Base-by-base conservation (phyloP, 2,888 invertebrate genomes). In the Lasioglossum marginatum region DNA sequence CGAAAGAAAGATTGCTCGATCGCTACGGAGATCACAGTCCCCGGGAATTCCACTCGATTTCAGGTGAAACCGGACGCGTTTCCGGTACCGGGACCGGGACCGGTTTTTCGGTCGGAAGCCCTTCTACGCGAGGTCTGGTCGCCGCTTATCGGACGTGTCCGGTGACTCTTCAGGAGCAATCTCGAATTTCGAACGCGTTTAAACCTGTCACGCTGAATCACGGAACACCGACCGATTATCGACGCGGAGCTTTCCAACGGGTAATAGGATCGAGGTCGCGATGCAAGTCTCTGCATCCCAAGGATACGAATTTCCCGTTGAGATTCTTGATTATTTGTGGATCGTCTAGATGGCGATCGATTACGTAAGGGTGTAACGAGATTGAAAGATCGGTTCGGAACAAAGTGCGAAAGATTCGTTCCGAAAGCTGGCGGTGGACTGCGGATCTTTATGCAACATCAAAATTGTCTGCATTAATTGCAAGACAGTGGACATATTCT, bases 71-170 rank as follows among this genome's bases (percentile, higher is more conserved):
- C 52, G 52, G 23, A 52, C 23, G 5, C 14, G 16, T 60, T 27
- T 60, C 60, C 60, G 52, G 60, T 2, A 0, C 4, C 14, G 27
- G 14, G 4, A 0, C 4, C 14, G 27, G 14, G 4, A 27, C 4
- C 60, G 14, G 66, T 34, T 34, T 66, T 34, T 66, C 34, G 0
- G 31, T 34, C 66, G 66, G 66, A 34, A 68, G 48, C 34, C 34
- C 70, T n/a, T n/a, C 31, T 23, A 10, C 34, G 63, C 5, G 23
- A 6, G 23, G 48, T 23, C 48, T 48, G 23, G 0, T 23, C 74
- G 45, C n/a, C 71, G 74, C 60, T 80, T 80, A 80, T 85, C 85
- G 77, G 23, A 63, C 43, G 52, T 63, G n/a, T 40, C 52, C 74
- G n/a, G 27, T 52, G 70, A 66, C 8, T 16, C 73, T 60, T 63